A percentile compares a stretch with the other conserved stretches of the same genome.
Conservation (phyloP, 1,140 invertebrate genomes). For the Tetranychus urticae region DNA sequence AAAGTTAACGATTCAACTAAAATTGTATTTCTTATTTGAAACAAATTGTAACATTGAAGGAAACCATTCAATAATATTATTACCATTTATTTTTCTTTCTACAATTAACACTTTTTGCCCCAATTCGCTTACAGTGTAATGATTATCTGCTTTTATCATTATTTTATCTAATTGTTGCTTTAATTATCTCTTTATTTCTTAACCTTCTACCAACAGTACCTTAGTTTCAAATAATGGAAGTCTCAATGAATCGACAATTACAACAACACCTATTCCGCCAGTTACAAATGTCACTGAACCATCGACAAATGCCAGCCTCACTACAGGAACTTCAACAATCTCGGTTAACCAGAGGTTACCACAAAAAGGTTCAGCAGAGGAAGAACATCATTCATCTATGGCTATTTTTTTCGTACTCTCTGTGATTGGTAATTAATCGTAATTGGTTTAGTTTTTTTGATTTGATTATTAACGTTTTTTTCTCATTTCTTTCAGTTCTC, state of each 20-base stretch:
- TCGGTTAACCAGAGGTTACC: constrained; percentile 26
- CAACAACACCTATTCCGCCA: neutral
- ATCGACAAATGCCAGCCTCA: neutral
- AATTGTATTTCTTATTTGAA: no score
- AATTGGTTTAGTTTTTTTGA: neutral
- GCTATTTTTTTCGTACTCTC: constrained; percentile 88
- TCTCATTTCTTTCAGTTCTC: constrained; percentile 28
- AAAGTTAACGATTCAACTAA: no score
- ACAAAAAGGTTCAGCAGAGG: constrained; percentile 64
- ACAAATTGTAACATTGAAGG: no score
- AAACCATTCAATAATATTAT: no score
- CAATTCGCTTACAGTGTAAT: no score
- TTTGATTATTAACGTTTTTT: neutral
- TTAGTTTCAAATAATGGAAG: no score
- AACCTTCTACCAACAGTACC: no score
- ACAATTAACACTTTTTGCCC: no score
- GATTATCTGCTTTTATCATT: no score
- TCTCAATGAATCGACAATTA: neutral
- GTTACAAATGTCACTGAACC: neutral
- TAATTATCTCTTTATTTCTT: no score
- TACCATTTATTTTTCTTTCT: no score
- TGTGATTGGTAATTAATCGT: constrained; percentile 34
- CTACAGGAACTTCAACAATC: neutral
- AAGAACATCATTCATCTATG: constrained; percentile 85
- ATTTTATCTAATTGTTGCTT: no score